Base-by-base conservation (phyloP, 2,113 vertebrate species). In the Lathamus discolor region DNA sequence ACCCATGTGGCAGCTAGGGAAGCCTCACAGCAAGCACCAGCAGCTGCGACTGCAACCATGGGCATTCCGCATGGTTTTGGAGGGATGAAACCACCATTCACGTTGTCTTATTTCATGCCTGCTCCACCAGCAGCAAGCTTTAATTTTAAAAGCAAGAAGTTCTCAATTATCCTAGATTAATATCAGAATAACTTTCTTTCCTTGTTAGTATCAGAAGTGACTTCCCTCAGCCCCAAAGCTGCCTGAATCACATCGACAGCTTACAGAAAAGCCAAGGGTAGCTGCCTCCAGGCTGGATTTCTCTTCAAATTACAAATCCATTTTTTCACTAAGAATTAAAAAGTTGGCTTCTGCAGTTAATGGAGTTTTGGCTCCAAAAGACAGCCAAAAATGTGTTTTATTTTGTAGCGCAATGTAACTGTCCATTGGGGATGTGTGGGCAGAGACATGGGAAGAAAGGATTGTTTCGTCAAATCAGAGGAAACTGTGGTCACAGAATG, bases 321-420 rank as follows among this genome's bases (percentile, higher is more conserved):
- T 18, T 5, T 74, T 28, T 24, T 33, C 41, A 35, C n/a, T 2
- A 11, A 44, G 67, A 35, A 59, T 13, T 5, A 35, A 14, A 39
- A 15, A 63, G 39, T 33, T 37, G 62, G 29, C 12, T 18, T 57
- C 46, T 73, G 48, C 10, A 35, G 55, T 37, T 37, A 14, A 9
- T 4, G 49, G 44, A 43, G 9, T 8, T 17, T 3, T 29, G 54
- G 83, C 62, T 75, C n/a, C 37, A 2, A 25, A 66, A 14, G 0
- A 12, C 68, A 72, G 68, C 51, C 67, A 18, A 41, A 76, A 85
- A 10, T 0, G 27, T 25, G 3, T 28, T 70, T 57, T 7, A 7
- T 9, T 14, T 14, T n/a, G 85, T 1, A n/a, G 49, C 33, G 39
- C 12, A 1, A 6, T 0, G 4, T 3, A 29, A 14, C 54, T 39